These are phyloP conservation scores for Hestina assimilis DNA, from an alignment of 1,140 invertebrate genomes.

Conservation along the genomic window DNA sequence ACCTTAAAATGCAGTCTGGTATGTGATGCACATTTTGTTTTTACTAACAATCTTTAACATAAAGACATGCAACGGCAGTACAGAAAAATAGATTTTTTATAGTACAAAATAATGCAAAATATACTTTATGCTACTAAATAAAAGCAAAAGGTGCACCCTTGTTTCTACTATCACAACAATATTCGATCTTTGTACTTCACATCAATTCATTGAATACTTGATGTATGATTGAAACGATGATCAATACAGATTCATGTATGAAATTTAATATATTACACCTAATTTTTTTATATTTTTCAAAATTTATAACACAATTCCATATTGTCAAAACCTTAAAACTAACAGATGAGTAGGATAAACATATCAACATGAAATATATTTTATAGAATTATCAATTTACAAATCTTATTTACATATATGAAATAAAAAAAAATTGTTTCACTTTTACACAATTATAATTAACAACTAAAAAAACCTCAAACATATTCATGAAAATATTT, in stretches of 20 bases:
- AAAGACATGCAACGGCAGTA: background rate
- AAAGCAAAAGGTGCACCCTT: conserved; percentile 23
- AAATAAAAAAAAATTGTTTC: conserved; percentile 7
- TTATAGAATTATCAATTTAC: conserved; percentile 19
- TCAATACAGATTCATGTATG: conserved; percentile 18
- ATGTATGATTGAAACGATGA: conserved; percentile 27
- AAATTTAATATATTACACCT: conserved; percentile 32
- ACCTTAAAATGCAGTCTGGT: conserved; percentile 33
- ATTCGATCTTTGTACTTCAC: conserved; percentile 51
- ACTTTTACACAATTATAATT: conserved; percentile 16
- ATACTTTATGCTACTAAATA: conserved; percentile 3
- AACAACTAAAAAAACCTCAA: conserved; percentile 1
- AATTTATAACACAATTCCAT: conserved; percentile 63
- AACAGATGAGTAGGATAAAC: conserved; percentile 24
- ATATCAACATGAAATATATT: conserved; percentile 27
- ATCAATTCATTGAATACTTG: conserved; percentile 35
- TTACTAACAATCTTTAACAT: conserved; percentile 7
- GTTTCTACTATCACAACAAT: conserved; percentile 40
- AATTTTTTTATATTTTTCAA: conserved; percentile 56
- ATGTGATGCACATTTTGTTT: conserved; percentile 21
- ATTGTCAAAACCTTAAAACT: conserved; percentile 44
- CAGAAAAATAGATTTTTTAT: conserved; percentile 8
- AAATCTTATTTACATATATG: conserved; percentile 9
- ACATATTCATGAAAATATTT: conserved; percentile 27
- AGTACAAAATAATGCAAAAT: conserved; percentile 12